These are phyloP conservation scores for Spea hammondii DNA, from an alignment of 2,797 vertebrate species.

Conservation along the genomic window DNA sequence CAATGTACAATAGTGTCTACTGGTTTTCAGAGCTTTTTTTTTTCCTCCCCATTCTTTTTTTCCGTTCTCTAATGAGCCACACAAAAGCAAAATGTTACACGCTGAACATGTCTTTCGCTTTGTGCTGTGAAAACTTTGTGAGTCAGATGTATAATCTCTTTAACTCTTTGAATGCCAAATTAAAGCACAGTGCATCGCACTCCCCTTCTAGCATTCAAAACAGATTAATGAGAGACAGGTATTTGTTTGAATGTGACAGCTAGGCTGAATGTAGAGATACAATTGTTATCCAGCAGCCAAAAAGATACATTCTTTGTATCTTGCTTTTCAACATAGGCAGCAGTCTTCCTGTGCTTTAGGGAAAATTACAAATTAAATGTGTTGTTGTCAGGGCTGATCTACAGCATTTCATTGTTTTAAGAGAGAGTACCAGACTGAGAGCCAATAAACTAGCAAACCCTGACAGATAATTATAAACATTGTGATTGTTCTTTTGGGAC, in stretches of 20 bases:
- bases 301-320: conserved; percentile 20
- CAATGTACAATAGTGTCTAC: conserved; percentile 9
- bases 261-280: conserved; percentile 17
- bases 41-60: background rate
- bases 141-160: conserved; percentile 32
- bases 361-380: conserved; percentile 30
- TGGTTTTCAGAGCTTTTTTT: conserved; percentile 1
- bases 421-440: conserved; percentile 23
- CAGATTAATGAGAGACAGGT: conserved; percentile 32
- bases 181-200: background rate
- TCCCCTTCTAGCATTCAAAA: background rate
- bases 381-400: conserved; percentile 9
- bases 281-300: conserved; percentile 9
- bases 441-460: conserved; percentile 24
- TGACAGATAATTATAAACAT: conserved; percentile 26
- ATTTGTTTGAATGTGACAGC: conserved; percentile 20
- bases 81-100: conserved; percentile 24
- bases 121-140: conserved; percentile 28
- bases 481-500: conserved; percentile 23
- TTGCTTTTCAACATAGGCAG: background rate
- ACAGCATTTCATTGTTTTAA: background rate
- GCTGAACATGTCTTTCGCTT: conserved; percentile 35
- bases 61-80: conserved; percentile 7
- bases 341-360: conserved; percentile 8
- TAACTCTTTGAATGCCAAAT: background rate